Conservation (phyloP, 2,113 vertebrate species). For the Typhlomys cinereus region DNA sequence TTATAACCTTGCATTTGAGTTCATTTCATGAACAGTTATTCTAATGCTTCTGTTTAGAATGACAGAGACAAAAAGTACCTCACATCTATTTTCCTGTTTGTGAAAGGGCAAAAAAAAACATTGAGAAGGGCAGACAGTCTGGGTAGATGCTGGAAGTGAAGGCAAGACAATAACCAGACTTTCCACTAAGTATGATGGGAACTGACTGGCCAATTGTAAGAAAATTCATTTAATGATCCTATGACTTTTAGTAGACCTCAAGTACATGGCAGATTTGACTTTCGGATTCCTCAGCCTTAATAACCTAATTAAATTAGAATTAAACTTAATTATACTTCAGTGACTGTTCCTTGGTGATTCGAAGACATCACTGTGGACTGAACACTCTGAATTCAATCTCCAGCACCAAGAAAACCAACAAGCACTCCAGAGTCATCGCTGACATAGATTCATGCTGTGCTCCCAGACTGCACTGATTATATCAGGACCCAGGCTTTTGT, state of each 20-base stretch:
- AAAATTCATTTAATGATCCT: not conserved
- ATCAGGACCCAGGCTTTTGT: not conserved
- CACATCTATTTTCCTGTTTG: not conserved
- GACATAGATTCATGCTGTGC: not conserved
- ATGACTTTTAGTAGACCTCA: not conserved
- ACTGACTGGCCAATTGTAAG: not conserved
- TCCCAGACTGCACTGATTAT: not conserved
- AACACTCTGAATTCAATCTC: not conserved
- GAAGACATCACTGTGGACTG: not conserved
- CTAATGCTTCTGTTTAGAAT: conserved; percentile 10
- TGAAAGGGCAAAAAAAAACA: not conserved
- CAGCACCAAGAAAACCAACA: not conserved
- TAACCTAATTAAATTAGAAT: not conserved
- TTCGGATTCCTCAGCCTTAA: not conserved
- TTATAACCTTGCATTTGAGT: not conserved
- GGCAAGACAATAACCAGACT: not conserved
- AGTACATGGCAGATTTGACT: too few relatives aligned
- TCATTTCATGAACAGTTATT: not conserved
- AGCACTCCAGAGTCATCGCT: not conserved
- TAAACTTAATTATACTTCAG: not conserved
- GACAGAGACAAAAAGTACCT: not conserved
- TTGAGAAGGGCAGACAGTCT: not conserved
- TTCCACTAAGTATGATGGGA: too few relatives aligned
- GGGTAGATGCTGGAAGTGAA: not conserved
- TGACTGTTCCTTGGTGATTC: not conserved